Percentiles rank a stretch among this genome's conserved stretches.
Conservation (phyloP, 2,888 invertebrate genomes). For the Synergus gifuensis region DNA sequence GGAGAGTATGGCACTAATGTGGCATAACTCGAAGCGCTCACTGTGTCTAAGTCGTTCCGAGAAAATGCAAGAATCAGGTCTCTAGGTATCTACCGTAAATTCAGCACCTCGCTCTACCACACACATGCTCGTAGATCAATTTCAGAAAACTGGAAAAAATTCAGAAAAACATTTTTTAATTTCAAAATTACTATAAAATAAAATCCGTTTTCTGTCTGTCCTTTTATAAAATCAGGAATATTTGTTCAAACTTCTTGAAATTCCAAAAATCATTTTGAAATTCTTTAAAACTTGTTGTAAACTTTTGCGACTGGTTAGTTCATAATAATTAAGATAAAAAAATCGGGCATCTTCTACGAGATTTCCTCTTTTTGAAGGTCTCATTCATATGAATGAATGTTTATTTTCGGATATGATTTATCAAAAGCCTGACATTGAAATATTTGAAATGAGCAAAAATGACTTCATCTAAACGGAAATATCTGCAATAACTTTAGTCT, state of each 20-base stretch:
- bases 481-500: background rate
- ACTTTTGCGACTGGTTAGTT: too few species aligned
- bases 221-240: too few species aligned
- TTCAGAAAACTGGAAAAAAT: background rate
- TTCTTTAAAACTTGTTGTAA: too few species aligned
- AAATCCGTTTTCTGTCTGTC: too few species aligned
- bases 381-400: too few species aligned
- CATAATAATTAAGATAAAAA: too few species aligned
- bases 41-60: slow-evolving; percentile 69
- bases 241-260: too few species aligned
- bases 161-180: background rate
- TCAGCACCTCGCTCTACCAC: slow-evolving; percentile 20
- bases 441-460: background rate
- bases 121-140: background rate
- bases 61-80: slow-evolving; percentile 62
- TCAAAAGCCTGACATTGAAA: background rate
- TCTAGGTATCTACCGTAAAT: slow-evolving; percentile 36
- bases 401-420: too few species aligned
- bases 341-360: too few species aligned
- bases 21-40: slow-evolving; percentile 68
- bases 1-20: slow-evolving; percentile 65
- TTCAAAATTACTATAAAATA: background rate
- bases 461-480: background rate
- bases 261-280: too few species aligned
- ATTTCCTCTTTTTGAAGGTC: too few species aligned